Conservation (phyloP, 2,888 invertebrate species). For the Liodrosophila aerea region DNA sequence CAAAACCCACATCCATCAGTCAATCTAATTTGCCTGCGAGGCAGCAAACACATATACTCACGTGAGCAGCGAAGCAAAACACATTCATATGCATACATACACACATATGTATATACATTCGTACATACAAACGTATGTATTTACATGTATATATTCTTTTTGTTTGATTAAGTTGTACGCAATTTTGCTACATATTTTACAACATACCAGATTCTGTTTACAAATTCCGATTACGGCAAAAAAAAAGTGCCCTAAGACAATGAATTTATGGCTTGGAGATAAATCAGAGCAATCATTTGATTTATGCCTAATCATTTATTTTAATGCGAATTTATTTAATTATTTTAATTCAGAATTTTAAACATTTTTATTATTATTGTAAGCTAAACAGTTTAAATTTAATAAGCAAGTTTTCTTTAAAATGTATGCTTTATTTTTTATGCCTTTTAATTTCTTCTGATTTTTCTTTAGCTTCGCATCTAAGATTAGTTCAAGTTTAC, state of each 20-base stretch:
- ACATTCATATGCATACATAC: conserved; percentile 26
- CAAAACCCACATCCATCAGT: conserved; percentile 45
- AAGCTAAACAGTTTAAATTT: conserved; percentile 11
- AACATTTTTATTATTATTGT: too few relatives aligned
- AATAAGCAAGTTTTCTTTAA: conserved; percentile 18
- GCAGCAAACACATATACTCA: conserved; percentile 23
- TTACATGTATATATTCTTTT: background rate
- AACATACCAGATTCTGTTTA: background rate
- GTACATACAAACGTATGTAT: background rate
- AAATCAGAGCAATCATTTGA: too few relatives aligned
- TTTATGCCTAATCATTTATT: too few relatives aligned
- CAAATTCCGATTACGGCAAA: background rate
- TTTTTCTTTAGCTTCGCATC: too few relatives aligned
- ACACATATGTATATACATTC: background rate
- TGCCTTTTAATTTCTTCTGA: too few relatives aligned
- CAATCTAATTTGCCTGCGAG: conserved; percentile 70
- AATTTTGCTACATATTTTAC: conserved; percentile 42
- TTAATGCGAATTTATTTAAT: too few relatives aligned
- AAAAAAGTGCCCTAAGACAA: background rate
- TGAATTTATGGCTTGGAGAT: too few relatives aligned
- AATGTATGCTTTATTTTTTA: conserved; percentile 2
- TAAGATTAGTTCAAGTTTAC: too few relatives aligned
- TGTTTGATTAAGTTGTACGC: conserved; percentile 66
- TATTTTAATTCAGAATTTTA: background rate
- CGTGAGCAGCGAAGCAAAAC: conserved; percentile 19